These are phyloP conservation scores for Silurus aristotelis DNA, from an alignment of 2,797 vertebrate species.

Conservation along the genomic window DNA sequence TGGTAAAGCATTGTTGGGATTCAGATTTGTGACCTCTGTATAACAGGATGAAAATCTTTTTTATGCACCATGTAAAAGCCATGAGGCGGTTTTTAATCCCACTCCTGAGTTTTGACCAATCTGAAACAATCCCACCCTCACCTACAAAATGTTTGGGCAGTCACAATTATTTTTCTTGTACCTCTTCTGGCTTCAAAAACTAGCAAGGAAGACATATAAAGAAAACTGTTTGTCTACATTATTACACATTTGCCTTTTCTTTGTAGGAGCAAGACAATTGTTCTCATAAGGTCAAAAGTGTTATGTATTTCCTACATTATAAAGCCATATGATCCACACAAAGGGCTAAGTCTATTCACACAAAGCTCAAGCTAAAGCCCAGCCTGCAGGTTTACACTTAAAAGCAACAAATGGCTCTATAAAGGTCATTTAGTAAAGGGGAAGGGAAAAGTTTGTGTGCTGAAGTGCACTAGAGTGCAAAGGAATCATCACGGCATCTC, in stretches of 20 bases:
- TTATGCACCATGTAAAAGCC: too few relatives aligned
- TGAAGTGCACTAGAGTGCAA: not conserved
- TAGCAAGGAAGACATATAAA: not conserved
- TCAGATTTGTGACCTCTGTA: not conserved
- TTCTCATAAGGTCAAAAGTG: not conserved
- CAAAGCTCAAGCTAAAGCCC: not conserved
- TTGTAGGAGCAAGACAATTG: not conserved
- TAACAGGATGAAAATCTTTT: not conserved
- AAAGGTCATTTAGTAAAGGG: conserved; percentile 5
- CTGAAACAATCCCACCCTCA: not conserved
- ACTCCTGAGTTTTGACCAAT: not conserved
- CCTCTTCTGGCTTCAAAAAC: not conserved
- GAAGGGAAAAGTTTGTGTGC: not conserved
- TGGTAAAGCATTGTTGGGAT: too few relatives aligned
- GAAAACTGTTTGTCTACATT: not conserved
- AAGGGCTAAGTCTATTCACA: not conserved
- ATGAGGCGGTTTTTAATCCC: not conserved
- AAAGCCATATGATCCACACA: not conserved
- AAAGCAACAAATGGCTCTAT: not conserved
- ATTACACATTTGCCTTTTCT: not conserved
- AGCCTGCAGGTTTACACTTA: not conserved
- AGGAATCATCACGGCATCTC: not conserved
- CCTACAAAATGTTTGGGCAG: not conserved
- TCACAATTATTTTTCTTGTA: not conserved
- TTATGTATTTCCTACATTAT: not conserved